phyloP scores from a whole-genome alignment of 2,113 vertebrate genomes.

The Archocentrus centrarchus region DNA sequence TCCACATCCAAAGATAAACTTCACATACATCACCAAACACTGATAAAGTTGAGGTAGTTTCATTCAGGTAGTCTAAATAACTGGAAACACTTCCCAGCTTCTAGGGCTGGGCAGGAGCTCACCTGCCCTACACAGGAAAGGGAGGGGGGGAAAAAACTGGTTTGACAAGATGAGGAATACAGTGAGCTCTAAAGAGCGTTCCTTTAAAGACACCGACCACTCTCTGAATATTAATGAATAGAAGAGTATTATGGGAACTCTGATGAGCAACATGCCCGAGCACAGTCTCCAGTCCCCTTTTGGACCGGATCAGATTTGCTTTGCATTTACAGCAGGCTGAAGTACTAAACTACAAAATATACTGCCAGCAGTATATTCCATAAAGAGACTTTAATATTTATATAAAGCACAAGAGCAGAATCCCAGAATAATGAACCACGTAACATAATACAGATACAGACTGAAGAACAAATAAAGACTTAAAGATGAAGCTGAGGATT shows the following conservation, averaged over 20 bases:
- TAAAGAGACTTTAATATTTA: not conserved
- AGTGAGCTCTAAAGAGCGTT: not conserved
- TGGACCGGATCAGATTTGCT: not conserved
- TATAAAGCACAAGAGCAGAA: not conserved
- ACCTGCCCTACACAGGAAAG: slow-evolving; percentile 28
- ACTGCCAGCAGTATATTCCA: not conserved
- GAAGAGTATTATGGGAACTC: not conserved
- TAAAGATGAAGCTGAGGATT: not conserved
- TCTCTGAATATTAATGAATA: not conserved
- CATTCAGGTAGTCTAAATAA: slow-evolving; percentile 9
- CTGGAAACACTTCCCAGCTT: slow-evolving; percentile 59
- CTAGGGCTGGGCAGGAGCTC: slow-evolving; percentile 65
- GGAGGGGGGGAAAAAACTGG: slow-evolving; percentile 64
- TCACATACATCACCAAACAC: slow-evolving; percentile 13
- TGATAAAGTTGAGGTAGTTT: slow-evolving; percentile 38
- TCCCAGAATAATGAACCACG: not conserved
- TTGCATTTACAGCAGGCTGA: not conserved
- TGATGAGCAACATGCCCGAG: not conserved
- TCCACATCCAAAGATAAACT: slow-evolving; percentile 13
- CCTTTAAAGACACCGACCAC: slow-evolving; percentile 14
- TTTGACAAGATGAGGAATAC: slow-evolving; percentile 62
- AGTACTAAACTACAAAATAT: not conserved
- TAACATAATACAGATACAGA: not conserved
- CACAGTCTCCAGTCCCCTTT: not conserved
- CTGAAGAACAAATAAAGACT: not conserved